Conservation (phyloP, 1,140 invertebrate species). For the Drosophila equinoxialis region DNA sequence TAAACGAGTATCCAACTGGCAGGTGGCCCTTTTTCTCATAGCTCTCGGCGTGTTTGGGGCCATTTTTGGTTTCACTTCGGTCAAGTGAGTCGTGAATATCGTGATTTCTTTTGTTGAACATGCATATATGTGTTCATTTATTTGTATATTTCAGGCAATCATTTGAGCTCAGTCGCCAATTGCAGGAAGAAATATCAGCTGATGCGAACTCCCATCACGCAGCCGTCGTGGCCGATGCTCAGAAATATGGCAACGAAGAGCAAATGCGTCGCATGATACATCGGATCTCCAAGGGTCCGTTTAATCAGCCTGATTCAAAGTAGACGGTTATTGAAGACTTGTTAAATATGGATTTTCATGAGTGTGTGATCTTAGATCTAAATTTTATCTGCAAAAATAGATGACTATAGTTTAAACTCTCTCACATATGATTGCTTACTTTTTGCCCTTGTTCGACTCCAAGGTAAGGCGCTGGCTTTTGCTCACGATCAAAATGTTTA, state of each 20-base stretch:
- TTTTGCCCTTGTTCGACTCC: constrained; percentile 33
- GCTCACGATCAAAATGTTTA: constrained; percentile 2
- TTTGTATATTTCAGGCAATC: constrained; percentile 81
- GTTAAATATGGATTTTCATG: neutral
- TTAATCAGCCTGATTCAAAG: constrained; percentile 43
- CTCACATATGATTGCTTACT: neutral
- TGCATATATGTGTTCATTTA: neutral
- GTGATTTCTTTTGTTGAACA: neutral
- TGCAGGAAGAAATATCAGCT: constrained; percentile 83
- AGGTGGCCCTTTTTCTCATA: constrained; percentile 84
- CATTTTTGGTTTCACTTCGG: constrained; percentile 84
- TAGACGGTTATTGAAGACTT: constrained; percentile 6
- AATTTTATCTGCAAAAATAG: neutral
- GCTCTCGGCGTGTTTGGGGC: constrained; percentile 84
- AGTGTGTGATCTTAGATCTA: constrained; percentile 2
- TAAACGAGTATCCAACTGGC: constrained; percentile 85
- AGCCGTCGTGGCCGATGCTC: constrained; percentile 83
- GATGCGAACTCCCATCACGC: constrained; percentile 83
- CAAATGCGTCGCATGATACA: constrained; percentile 81
- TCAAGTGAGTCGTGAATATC: constrained; percentile 83
- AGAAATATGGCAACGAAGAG: constrained; percentile 84
- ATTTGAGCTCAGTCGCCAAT: constrained; percentile 82
- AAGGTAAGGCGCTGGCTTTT: constrained; percentile 36
- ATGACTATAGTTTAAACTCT: neutral
- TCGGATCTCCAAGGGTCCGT: constrained; percentile 55